Evolutionary conservation across 2,888 invertebrate species (phyloP).

Genomic region (Zaprionus bogoriensis): DNA sequence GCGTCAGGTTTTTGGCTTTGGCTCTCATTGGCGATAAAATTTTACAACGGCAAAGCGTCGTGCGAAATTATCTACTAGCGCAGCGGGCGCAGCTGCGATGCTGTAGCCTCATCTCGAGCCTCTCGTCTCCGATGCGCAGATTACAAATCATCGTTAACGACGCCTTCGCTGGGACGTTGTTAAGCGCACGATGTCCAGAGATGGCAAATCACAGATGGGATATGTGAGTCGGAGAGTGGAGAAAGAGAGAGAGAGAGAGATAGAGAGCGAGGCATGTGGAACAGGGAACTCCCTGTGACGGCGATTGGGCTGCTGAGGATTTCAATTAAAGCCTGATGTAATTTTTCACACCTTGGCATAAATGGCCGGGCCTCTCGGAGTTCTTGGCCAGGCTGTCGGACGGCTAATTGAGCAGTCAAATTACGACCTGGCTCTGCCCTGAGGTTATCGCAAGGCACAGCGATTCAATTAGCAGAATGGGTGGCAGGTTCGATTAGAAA

Average conservation of each 20-base stretch:
- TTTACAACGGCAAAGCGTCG: slow-evolving; percentile 64
- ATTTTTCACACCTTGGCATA: slow-evolving; percentile 54
- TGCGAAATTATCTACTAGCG: slow-evolving; percentile 61
- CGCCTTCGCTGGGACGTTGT: slow-evolving; percentile 25
- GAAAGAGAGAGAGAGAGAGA: too few species aligned
- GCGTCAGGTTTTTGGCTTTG: slow-evolving; percentile 49
- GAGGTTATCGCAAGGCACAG: not conserved
- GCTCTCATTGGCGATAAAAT: slow-evolving; percentile 58
- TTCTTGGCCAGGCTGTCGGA: not conserved
- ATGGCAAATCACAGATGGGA: slow-evolving; percentile 36
- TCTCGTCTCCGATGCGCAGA: slow-evolving; percentile 41
- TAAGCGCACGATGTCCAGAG: slow-evolving; percentile 38
- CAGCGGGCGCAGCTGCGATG: slow-evolving; percentile 25
- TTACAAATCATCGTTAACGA: slow-evolving; percentile 69
- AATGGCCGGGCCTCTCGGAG: not conserved
- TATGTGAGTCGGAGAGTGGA: slow-evolving; percentile 1
- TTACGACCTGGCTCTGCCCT: slow-evolving; percentile 7
- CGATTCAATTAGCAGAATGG: not conserved
- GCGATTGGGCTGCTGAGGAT: slow-evolving; percentile 24
- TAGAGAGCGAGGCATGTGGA: too few species aligned
- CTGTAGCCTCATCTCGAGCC: slow-evolving; percentile 27
- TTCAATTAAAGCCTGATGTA: slow-evolving; percentile 63
- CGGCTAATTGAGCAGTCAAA: slow-evolving; percentile 51
- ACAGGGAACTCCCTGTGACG: not conserved
- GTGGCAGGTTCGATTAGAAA: not conserved